Evolutionary conservation across 2,797 vertebrate genomes (phyloP), one percentile per base, ranked within the genome.

Genomic region (Bradypus variegatus): DNA sequence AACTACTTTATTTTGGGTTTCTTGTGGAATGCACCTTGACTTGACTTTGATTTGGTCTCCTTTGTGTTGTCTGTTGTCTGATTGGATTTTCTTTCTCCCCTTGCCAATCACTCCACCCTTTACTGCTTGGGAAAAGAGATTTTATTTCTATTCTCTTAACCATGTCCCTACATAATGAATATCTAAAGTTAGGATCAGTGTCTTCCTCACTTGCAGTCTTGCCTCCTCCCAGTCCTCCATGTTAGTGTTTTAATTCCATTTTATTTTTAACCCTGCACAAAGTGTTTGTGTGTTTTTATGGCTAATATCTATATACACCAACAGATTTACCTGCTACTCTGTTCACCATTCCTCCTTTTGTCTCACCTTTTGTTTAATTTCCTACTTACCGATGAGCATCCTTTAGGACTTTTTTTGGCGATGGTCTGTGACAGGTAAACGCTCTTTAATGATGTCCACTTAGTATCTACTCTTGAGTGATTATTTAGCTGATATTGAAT

Each of bases 11-110:
- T 3, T 41, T 21, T 10, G 75, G 8, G 2, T 13, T 53, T 48
- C 21, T 36, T 31, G 2, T 10, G 21, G 14, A 21, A 45, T 9
- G 10, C 3, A 2, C 29, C 9, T 0, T 27, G 27, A 33, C 3
- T 23, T 33, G 15, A 2, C 53, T 29, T 38, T 45, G 15, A 6
- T 70, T 21, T 38, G 50, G 10, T 14, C n/a, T 77, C 41, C 23
- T 16, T 11, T 53, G 72, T 6, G 25, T 38, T 29, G 4, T 4
- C 38, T 55, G 29, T 33, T 29, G 14, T 53, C 10, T 29, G 15
- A 45, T 21, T 6, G 18, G 33, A 36, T 69, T 79, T 45, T 27
- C 18, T 38, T 45, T 8, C 16, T 53, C 14, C 18, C 48, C 55
- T 53, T n/a, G 48, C 11, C 45, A 5, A 21, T 53, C 19, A 19